A percentile compares a stretch with the other conserved stretches of the same genome.
phyloP scores from a whole-genome alignment of 2,888 invertebrate genomes.

The Lasius fuliginosus region DNA sequence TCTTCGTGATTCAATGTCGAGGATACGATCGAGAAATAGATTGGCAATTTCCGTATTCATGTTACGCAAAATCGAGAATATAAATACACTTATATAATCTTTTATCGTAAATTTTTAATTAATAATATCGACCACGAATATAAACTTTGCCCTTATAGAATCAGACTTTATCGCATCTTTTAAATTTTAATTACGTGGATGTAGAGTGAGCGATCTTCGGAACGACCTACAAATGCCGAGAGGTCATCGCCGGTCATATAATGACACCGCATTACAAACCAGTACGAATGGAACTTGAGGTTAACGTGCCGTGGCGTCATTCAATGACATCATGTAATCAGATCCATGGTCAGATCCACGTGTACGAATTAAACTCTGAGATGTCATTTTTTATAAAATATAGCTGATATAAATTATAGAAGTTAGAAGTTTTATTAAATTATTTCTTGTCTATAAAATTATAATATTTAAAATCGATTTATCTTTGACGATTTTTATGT shows the following conservation, averaged over 20 bases:
- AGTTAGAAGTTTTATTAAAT: not conserved
- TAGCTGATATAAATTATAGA: not conserved
- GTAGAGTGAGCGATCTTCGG: not conserved
- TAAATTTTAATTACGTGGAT: not conserved
- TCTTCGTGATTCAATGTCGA: slow-evolving; percentile 73
- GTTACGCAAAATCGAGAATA: not conserved
- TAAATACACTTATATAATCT: not conserved
- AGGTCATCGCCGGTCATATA: slow-evolving; percentile 36
- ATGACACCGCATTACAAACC: slow-evolving; percentile 61
- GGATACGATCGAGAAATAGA: slow-evolving; percentile 60
- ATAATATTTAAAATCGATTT: not conserved
- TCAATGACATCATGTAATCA: slow-evolving; percentile 52
- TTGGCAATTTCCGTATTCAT: slow-evolving; percentile 8
- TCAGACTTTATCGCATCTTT: not conserved
- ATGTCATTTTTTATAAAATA: not conserved
- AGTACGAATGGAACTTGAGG: slow-evolving; percentile 60
- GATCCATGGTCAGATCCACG: not conserved
- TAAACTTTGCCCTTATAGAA: not conserved
- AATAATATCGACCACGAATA: not conserved
- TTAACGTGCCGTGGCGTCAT: slow-evolving; percentile 67
- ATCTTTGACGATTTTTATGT: slow-evolving; percentile 19
- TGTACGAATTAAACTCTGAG: slow-evolving; percentile 26
- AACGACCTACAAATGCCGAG: slow-evolving; percentile 7
- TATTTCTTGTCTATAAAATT: not conserved
- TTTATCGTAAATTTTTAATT: not conserved